A percentile compares a stretch with the other conserved stretches of the same genome.
phyloP scores from a whole-genome alignment of 2,113 vertebrate species.

The Dicentrarchus labrax region DNA sequence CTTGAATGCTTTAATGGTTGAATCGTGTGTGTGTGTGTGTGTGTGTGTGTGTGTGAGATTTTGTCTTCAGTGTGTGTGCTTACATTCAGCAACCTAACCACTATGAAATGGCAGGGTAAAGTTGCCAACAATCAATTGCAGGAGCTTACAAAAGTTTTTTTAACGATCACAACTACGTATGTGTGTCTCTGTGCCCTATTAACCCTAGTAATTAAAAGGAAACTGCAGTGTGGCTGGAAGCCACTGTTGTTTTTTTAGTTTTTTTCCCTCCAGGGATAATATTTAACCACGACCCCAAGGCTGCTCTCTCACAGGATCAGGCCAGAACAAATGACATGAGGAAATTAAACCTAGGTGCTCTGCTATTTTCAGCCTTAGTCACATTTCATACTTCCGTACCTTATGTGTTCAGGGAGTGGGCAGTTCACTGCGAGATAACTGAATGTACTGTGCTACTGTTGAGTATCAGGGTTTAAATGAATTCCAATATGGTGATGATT shows the following conservation, averaged over 20 bases:
- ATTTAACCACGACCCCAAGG: constrained; percentile 62
- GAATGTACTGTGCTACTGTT: constrained; percentile 2
- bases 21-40: neutral
- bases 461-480: constrained; percentile 23
- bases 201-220: constrained; percentile 51
- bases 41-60: neutral
- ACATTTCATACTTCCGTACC: constrained; percentile 60
- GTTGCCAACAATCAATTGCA: constrained; percentile 13
- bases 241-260: constrained; percentile 26
- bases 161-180: neutral
- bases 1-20: constrained; percentile 47
- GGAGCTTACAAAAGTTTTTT: constrained; percentile 28
- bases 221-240: constrained; percentile 35
- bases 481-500: constrained; percentile 30
- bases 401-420: constrained; percentile 34
- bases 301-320: constrained; percentile 52
- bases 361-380: constrained; percentile 67
- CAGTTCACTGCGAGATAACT: constrained; percentile 26
- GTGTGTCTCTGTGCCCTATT: constrained; percentile 20
- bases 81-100: constrained; percentile 59
- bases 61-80: neutral
- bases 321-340: constrained; percentile 76
- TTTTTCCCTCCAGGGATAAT: constrained; percentile 45
- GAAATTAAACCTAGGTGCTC: constrained; percentile 70
- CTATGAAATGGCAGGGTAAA: constrained; percentile 26